These are phyloP conservation scores for Hydroisotoma schaefferi DNA, from an alignment of 2,888 invertebrate genomes.

Conservation along the genomic window DNA sequence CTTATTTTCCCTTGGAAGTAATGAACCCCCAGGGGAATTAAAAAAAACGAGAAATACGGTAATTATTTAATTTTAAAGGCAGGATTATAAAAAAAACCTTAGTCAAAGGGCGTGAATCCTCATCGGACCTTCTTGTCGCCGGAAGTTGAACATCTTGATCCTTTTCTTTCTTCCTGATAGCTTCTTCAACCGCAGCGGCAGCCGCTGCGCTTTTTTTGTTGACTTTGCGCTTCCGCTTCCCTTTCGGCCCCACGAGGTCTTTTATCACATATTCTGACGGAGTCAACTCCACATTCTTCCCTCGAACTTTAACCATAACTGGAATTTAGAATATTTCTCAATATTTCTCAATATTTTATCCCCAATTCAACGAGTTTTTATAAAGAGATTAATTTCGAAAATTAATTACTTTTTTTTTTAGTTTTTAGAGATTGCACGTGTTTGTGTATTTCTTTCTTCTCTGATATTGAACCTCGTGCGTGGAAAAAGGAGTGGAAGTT, in stretches of 20 bases:
- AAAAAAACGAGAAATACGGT: no score
- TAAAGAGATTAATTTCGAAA: background rate
- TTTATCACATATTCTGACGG: slow-evolving; percentile 44
- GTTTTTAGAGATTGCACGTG: background rate
- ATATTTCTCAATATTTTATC: no score
- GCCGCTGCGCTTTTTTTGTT: slow-evolving; percentile 13
- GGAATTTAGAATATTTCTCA: background rate
- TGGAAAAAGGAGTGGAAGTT: no score
- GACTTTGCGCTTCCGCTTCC: slow-evolving; percentile 5
- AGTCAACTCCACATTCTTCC: slow-evolving; percentile 26
- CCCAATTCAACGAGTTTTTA: no score
- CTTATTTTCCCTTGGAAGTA: no score
- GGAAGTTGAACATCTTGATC: slow-evolving; percentile 55
- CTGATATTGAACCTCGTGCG: no score
- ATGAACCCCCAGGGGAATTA: no score
- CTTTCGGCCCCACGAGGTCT: slow-evolving; percentile 36
- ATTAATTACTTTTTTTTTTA: background rate
- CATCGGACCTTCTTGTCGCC: slow-evolving; percentile 66
- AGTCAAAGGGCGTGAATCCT: slow-evolving; percentile 50
- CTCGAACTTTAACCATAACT: slow-evolving; percentile 41
- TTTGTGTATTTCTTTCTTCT: no score
- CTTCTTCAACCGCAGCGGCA: slow-evolving; percentile 49
- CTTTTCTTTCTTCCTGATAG: slow-evolving; percentile 12
- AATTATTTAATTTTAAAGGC: no score
- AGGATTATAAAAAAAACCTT: no score